Conservation (phyloP, 2,797 vertebrate species). For the Enteromius unitaeniatus region DNA sequence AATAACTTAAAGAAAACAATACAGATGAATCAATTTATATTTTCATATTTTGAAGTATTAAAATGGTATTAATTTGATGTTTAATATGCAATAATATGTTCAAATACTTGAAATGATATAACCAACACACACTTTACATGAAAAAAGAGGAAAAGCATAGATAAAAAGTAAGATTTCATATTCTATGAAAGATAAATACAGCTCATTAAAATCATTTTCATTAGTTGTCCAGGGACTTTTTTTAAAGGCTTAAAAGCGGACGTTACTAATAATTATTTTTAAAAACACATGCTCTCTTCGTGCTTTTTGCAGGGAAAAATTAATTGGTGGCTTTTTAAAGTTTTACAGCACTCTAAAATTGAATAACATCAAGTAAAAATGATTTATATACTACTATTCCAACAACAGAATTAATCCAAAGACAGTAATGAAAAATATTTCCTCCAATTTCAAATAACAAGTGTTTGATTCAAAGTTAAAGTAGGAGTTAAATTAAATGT, state of each 20-base stretch:
- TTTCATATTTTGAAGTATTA: neutral
- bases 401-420: neutral
- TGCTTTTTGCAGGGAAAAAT: neutral
- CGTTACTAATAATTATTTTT: neutral
- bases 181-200: neutral
- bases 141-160: neutral
- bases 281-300: neutral
- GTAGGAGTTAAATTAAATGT: neutral
- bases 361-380: neutral
- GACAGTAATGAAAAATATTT: neutral
- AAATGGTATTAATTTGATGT: neutral
- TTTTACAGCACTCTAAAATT: neutral
- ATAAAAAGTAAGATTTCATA: neutral
- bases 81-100: neutral
- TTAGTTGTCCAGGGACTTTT: neutral
- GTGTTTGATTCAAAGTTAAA: neutral
- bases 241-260: neutral
- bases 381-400: neutral
- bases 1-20: neutral
- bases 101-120: neutral
- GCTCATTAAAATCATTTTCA: neutral
- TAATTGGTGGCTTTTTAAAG: neutral
- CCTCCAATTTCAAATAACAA: neutral
- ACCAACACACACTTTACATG: neutral
- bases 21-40: neutral